These are phyloP conservation scores for Andrena bicolor DNA, from an alignment of 2,888 invertebrate genomes.

Conservation along the genomic window DNA sequence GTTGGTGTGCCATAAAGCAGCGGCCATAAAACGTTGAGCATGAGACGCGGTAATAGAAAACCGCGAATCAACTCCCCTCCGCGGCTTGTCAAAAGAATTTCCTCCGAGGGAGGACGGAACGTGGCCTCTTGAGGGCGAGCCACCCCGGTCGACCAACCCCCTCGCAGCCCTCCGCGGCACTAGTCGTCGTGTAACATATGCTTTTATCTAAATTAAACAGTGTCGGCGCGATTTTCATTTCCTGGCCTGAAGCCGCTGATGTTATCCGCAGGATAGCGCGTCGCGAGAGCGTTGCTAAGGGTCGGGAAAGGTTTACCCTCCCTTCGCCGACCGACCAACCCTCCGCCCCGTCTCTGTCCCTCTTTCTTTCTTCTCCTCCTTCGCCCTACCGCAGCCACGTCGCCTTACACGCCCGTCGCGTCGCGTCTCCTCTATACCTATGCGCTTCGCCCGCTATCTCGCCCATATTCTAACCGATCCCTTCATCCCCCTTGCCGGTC, in stretches of 20 bases:
- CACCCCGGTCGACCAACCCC: neutral
- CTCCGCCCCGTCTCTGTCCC: neutral
- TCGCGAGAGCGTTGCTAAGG: slow-evolving; percentile 80
- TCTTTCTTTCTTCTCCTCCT: slow-evolving; percentile 57
- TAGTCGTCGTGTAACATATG: slow-evolving; percentile 84
- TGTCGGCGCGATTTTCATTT: slow-evolving; percentile 86
- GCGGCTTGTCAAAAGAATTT: slow-evolving; percentile 36
- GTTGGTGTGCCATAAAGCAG: slow-evolving; percentile 12
- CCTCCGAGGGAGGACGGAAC: slow-evolving; percentile 45
- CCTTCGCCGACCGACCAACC: slow-evolving; percentile 52
- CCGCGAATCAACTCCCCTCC: slow-evolving; percentile 53
- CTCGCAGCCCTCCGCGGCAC: slow-evolving; percentile 31
- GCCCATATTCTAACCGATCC: slow-evolving; percentile 76
- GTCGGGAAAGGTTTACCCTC: slow-evolving; percentile 78
- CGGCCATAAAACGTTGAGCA: slow-evolving; percentile 21
- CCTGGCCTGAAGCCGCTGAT: slow-evolving; percentile 85
- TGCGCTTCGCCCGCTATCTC: slow-evolving; percentile 72
- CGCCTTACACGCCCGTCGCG: slow-evolving; percentile 57
- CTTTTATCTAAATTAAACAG: slow-evolving; percentile 87
- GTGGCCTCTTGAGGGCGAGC: slow-evolving; percentile 24
- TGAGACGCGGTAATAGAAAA: slow-evolving; percentile 53
- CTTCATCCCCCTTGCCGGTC: slow-evolving; percentile 64
- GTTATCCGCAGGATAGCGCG: slow-evolving; percentile 85
- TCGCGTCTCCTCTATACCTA: slow-evolving; percentile 57
- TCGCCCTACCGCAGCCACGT: slow-evolving; percentile 46